A percentile compares a stretch with the other conserved stretches of the same genome.
Evolutionary conservation across 2,113 vertebrate genomes (phyloP).

Genomic region (Pyxicephalus adspersus): DNA sequence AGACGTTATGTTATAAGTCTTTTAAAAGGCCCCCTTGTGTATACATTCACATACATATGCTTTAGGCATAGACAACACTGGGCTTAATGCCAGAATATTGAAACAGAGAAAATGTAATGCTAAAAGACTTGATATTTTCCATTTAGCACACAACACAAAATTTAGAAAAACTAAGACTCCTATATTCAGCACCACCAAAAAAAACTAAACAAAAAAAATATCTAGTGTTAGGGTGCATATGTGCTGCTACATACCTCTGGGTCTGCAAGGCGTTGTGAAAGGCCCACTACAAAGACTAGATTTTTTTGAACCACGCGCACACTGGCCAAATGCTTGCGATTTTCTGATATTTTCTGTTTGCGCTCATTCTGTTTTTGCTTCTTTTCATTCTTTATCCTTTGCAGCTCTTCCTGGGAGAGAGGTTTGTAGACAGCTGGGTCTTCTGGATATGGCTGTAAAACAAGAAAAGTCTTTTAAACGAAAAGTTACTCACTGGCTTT

Average conservation of each 20-base stretch:
- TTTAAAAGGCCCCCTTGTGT: no score
- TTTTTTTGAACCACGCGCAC: slow-evolving; percentile 98
- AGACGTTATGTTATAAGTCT: no score
- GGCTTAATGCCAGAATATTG: no score
- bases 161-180: no score
- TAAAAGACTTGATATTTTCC: no score
- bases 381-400: slow-evolving; percentile 99
- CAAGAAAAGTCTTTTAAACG: not conserved
- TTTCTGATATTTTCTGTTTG: slow-evolving; percentile 99
- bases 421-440: slow-evolving; percentile 99
- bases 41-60: not conserved
- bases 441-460: slow-evolving; percentile 93
- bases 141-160: no score
- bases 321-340: slow-evolving; percentile 97
- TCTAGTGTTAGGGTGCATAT: not conserved
- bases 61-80: no score
- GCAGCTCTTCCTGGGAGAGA: slow-evolving; percentile 97
- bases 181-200: no score
- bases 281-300: slow-evolving; percentile 96
- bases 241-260: slow-evolving; percentile 80
- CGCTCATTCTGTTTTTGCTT: slow-evolving; percentile 99
- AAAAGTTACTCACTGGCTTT: not conserved
- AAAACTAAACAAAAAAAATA: no score
- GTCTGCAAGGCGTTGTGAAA: slow-evolving; percentile 95
- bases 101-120: no score